phyloP scores from a whole-genome alignment of 2,797 vertebrate genomes.

The Sebastes kiyomatsui region DNA sequence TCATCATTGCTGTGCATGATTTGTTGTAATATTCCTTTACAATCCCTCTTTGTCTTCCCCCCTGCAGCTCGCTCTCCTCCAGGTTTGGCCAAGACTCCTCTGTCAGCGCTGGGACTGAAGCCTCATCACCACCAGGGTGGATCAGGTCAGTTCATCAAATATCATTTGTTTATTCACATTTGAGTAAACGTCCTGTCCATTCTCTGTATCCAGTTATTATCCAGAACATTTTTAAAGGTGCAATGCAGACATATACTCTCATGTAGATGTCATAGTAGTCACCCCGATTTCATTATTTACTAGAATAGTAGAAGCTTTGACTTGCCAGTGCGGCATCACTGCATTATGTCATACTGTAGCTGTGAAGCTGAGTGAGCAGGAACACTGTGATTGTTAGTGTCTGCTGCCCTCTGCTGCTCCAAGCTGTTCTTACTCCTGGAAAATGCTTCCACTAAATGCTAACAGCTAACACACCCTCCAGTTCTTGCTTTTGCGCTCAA shows the following conservation, averaged over 20 bases:
- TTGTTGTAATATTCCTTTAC: not conserved
- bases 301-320: too few species aligned
- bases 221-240: not conserved
- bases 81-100: slow-evolving; percentile 86
- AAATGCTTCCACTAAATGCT: not conserved
- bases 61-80: slow-evolving; percentile 65
- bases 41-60: not conserved
- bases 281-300: not conserved
- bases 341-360: slow-evolving; percentile 20
- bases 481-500: slow-evolving; percentile 45
- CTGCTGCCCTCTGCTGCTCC: slow-evolving; percentile 52
- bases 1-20: too few species aligned
- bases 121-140: slow-evolving; percentile 80
- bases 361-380: slow-evolving; percentile 5
- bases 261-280: not conserved
- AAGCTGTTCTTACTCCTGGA: not conserved
- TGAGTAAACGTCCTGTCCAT: not conserved
- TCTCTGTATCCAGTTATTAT: not conserved
- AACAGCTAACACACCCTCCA: not conserved
- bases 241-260: not conserved
- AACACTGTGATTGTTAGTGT: not conserved
- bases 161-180: too few species aligned
- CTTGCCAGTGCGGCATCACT: not conserved
- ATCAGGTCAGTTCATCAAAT: slow-evolving; percentile 63
- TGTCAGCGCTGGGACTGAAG: slow-evolving; percentile 88